phyloP scores from a whole-genome alignment of 2,797 vertebrate genomes.

The Acridotheres tristis region DNA sequence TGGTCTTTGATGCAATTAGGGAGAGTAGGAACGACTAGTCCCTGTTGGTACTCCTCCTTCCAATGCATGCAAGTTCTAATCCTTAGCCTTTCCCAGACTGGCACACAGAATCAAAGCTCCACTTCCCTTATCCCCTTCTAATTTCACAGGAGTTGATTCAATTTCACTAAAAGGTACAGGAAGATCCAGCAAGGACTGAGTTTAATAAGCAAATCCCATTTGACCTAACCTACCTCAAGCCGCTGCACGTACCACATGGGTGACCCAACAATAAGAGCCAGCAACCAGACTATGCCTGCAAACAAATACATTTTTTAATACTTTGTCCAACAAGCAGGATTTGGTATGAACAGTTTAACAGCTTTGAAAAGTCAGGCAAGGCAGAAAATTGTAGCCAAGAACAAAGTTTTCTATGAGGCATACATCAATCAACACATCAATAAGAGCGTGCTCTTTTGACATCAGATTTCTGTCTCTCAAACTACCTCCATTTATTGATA shows the following conservation, averaged over 20 bases:
- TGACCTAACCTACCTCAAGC: conserved; percentile 72
- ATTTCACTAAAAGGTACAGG: background rate
- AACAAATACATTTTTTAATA: background rate
- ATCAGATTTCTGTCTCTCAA: background rate
- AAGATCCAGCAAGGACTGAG: background rate
- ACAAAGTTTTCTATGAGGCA: background rate
- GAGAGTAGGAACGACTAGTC: background rate
- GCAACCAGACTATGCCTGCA: conserved; percentile 77
- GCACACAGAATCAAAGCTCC: background rate
- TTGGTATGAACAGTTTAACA: background rate
- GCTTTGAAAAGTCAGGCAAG: background rate
- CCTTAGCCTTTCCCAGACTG: background rate
- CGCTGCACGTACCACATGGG: conserved; percentile 78
- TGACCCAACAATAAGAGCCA: conserved; percentile 74
- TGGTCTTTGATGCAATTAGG: background rate
- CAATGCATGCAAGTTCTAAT: background rate
- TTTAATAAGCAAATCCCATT: background rate
- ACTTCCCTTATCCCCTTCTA: background rate
- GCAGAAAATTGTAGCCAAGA: background rate
- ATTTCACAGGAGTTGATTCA: background rate
- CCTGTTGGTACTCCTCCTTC: background rate
- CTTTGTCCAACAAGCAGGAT: background rate
- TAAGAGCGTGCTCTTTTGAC: background rate
- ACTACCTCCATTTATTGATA: background rate
- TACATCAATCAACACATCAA: background rate